A percentile compares a stretch with the other conserved stretches of the same genome.
phyloP scores from a whole-genome alignment of 2,797 vertebrate species.

The Sphaeramia orbicularis region DNA sequence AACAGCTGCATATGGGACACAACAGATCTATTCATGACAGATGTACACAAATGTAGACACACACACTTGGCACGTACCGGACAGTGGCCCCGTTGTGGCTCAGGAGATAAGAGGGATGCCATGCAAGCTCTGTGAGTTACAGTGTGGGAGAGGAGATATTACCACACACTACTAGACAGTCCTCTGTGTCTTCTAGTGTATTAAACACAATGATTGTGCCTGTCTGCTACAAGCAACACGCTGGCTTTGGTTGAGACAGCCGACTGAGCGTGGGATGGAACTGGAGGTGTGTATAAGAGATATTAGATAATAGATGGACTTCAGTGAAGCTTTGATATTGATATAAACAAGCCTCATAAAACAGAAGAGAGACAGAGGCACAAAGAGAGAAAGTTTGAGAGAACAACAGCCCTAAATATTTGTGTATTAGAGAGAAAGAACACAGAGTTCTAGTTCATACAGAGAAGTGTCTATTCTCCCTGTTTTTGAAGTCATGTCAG shows the following conservation, averaged over 20 bases:
- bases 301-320: conserved; percentile 62
- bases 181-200: conserved; percentile 63
- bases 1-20: conserved; percentile 77
- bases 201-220: conserved; percentile 65
- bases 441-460: conserved; percentile 45
- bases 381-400: conserved; percentile 1
- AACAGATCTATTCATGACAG: conserved; percentile 75
- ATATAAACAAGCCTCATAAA: conserved; percentile 62
- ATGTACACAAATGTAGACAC: conserved; percentile 57
- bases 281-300: conserved; percentile 66
- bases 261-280: conserved; percentile 61
- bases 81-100: conserved; percentile 77
- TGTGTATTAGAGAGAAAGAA: conserved; percentile 29
- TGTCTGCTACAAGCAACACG: conserved; percentile 59
- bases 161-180: conserved; percentile 61
- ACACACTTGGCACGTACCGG: conserved; percentile 61
- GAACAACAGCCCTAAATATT: conserved; percentile 43
- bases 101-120: conserved; percentile 71
- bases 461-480: conserved; percentile 31
- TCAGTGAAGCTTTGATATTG: conserved; percentile 69
- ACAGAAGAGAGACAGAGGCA: conserved; percentile 23
- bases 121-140: conserved; percentile 61
- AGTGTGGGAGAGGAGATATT: conserved; percentile 73
- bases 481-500: conserved; percentile 50
- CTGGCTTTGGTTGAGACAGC: conserved; percentile 56